Evolutionary conservation across 2,113 vertebrate genomes (phyloP), one percentile per base, ranked within the genome.

Genomic region (Ictalurus furcatus): DNA sequence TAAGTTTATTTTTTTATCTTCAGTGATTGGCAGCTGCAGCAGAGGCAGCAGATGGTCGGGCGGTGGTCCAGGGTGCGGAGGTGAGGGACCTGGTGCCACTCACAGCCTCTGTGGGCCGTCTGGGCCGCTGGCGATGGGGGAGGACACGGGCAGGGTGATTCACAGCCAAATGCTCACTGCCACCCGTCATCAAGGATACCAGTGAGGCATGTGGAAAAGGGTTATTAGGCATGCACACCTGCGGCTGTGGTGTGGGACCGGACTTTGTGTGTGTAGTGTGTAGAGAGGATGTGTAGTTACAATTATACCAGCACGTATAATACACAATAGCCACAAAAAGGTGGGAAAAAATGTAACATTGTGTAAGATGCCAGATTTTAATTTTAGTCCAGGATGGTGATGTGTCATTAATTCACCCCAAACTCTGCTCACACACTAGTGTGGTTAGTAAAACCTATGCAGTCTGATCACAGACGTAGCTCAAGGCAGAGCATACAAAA

Each of bases 31-130:
- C 95, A 95, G 92, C 92, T 93, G 91, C 92, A 93, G 85, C 86
- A 16, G 90, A 90, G 88, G 91, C 88, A 91, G 88, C 95, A 96
- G 95, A 96, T 96, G 95, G 95, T 90, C 76, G 58, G 93, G 93
- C 87, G 14, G 89, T 89, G 91, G 87, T 88, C 91, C 34, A 34
- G 91, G 94, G 92, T 94, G 91, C n/a, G 48, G 90, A 91, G 91
- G 93, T 92, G 92, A 86, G 91, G 92, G 93, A 93, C 94, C 92
- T 86, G 16, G 90, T 94, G 93, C 94, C 92, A 90, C 90, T 92
- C 91, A 63, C 79, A 92, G 92, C 91, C 93, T 94, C 95, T 94
- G 94, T 92, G 92, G 93, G 85, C 90, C 69, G 90, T 91, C 92
- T 94, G 90, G 83, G 89, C 90, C 87, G 56, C 92, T 96, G 94